phyloP scores from a whole-genome alignment of 2,113 vertebrate genomes.

The Mellivora capensis region DNA sequence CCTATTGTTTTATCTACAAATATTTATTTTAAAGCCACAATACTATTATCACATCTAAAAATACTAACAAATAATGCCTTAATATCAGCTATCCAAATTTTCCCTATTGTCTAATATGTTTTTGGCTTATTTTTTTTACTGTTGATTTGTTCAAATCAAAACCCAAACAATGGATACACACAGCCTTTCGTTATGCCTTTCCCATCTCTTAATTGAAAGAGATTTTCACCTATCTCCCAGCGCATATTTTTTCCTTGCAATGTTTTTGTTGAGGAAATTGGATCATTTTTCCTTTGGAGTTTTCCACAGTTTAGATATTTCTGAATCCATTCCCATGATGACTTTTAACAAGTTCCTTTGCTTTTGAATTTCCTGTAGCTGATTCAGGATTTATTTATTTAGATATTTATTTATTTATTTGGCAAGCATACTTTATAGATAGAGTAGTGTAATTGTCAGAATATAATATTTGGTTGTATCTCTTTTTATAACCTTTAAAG shows the following conservation, averaged over 20 bases:
- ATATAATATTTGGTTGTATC: background rate
- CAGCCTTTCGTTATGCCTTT: background rate
- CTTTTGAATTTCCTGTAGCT: constrained; percentile 36
- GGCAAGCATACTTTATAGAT: background rate
- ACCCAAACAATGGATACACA: background rate
- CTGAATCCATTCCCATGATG: background rate
- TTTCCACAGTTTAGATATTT: constrained; percentile 52
- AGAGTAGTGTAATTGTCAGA: background rate
- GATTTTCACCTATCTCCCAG: background rate
- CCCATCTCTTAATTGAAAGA: constrained; percentile 20
- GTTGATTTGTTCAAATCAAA: background rate
- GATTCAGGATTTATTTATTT: background rate
- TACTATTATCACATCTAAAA: background rate
- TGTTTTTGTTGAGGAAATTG: constrained; percentile 47
- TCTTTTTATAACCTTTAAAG: constrained; percentile 20
- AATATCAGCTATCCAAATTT: constrained; percentile 7
- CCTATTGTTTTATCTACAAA: background rate
- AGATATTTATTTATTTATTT: background rate
- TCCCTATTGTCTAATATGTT: background rate
- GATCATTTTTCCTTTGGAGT: constrained; percentile 52
- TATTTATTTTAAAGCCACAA: background rate
- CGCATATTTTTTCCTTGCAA: background rate
- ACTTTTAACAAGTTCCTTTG: constrained; percentile 36
- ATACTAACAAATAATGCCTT: background rate
- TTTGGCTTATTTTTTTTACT: background rate